phyloP scores from a whole-genome alignment of 1,140 invertebrate genomes.

The Anoplolepis gracilipes region DNA sequence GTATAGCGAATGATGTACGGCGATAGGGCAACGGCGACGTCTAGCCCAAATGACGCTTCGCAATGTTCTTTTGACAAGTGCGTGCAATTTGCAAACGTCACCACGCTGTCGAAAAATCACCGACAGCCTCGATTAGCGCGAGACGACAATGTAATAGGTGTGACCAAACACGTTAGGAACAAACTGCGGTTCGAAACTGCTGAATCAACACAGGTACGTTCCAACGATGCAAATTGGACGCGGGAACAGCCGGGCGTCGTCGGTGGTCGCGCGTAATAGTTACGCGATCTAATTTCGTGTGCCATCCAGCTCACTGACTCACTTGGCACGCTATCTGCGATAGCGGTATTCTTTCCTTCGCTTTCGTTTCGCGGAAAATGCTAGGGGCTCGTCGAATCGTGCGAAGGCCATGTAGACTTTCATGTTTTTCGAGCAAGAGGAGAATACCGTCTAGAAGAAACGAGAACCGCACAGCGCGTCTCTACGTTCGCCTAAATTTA shows the following conservation, averaged over 20 bases:
- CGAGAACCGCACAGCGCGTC: not conserved
- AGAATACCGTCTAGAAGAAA: not conserved
- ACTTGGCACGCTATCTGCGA: conserved; percentile 69
- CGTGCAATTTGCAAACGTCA: conserved; percentile 44
- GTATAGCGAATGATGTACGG: conserved; percentile 49
- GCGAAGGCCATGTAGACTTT: conserved; percentile 47
- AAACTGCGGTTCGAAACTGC: conserved; percentile 30
- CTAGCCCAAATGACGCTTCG: conserved; percentile 18
- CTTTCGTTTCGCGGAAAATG: conserved; percentile 57
- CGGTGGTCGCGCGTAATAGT: conserved; percentile 66
- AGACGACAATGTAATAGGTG: conserved; percentile 60
- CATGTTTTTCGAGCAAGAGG: not conserved
- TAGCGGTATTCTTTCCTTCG: conserved; percentile 66
- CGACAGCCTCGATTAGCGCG: conserved; percentile 41
- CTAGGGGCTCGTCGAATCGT: conserved; percentile 44
- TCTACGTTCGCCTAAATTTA: not conserved
- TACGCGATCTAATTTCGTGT: conserved; percentile 73
- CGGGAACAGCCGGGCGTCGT: conserved; percentile 57
- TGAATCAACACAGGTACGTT: conserved; percentile 70
- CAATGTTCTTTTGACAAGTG: conserved; percentile 16
- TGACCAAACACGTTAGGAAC: conserved; percentile 7
- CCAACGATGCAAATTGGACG: conserved; percentile 68
- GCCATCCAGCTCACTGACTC: conserved; percentile 74
- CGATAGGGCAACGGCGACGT: conserved; percentile 44
- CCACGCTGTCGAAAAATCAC: conserved; percentile 23